Evolutionary conservation across 2,113 vertebrate species (phyloP).

Genomic region (Sylvilagus bachmani): DNA sequence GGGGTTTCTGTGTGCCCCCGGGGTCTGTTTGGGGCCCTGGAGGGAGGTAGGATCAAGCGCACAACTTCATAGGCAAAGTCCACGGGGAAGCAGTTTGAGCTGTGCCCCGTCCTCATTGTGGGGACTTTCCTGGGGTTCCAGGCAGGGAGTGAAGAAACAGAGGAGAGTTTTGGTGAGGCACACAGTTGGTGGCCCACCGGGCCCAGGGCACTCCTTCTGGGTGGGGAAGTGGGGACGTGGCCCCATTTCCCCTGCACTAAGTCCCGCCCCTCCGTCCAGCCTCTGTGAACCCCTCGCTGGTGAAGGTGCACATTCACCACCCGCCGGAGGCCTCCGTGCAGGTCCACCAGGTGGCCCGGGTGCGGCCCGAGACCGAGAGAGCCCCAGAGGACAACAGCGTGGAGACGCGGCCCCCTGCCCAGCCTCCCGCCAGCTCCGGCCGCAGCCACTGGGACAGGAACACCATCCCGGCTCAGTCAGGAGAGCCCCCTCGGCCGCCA

Average conservation of each 20-base stretch:
- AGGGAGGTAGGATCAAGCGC: neutral
- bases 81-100: neutral
- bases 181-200: neutral
- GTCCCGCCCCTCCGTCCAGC: conserved; percentile 82
- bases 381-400: conserved; percentile 87
- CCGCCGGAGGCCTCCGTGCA: conserved; percentile 96
- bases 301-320: conserved; percentile 96
- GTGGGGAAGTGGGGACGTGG: neutral
- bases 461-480: conserved; percentile 75
- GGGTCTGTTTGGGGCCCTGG: accelerated
- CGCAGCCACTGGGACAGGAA: conserved; percentile 80
- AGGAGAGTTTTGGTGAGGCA: neutral
- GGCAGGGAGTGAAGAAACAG: neutral
- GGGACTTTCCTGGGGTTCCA: neutral
- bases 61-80: neutral
- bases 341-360: conserved; percentile 96
- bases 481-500: conserved; percentile 54
- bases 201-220: neutral
- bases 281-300: conserved; percentile 91
- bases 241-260: conserved; percentile 26
- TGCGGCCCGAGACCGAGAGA: conserved; percentile 84
- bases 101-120: neutral
- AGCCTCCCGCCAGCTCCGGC: conserved; percentile 75
- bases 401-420: conserved; percentile 88
- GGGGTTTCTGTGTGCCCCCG: neutral